A percentile compares a stretch with the other conserved stretches of the same genome.
phyloP scores from a whole-genome alignment of 53 echinoderm and acorn worm species.

The Temnopleurus reevesii region DNA sequence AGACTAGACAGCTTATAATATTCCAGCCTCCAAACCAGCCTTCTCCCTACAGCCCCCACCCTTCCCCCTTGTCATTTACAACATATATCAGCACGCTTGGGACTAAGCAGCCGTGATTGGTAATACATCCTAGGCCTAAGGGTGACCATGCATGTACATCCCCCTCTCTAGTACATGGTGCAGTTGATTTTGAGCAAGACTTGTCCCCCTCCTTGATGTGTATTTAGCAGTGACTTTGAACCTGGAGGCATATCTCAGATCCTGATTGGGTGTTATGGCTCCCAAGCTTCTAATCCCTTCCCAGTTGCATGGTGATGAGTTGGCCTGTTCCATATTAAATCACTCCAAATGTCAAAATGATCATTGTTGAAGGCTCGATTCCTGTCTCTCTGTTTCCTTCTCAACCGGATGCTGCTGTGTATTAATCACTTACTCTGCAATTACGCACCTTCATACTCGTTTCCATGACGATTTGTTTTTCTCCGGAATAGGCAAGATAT shows the following conservation, averaged over 20 bases:
- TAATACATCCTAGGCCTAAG: constrained; percentile 18
- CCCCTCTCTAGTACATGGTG: not conserved
- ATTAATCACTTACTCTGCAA: constrained; percentile 44
- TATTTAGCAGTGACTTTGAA: not conserved
- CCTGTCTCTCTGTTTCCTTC: constrained; percentile 8
- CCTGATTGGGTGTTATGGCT: constrained; percentile 53
- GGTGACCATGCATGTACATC: not conserved
- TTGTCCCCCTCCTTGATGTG: not conserved
- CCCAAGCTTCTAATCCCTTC: constrained; percentile 40
- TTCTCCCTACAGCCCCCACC: not conserved
- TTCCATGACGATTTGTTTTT: not conserved
- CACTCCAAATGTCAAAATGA: constrained; percentile 56
- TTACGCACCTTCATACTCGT: constrained; percentile 27
- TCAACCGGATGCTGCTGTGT: not conserved
- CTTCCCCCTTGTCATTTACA: constrained; percentile 11
- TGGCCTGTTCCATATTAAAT: constrained; percentile 28
- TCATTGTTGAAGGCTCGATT: constrained; percentile 48
- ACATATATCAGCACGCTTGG: constrained; percentile 27
- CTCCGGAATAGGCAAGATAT: not conserved
- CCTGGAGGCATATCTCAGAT: constrained; percentile 35
- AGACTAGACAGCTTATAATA: too few species aligned
- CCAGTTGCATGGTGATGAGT: constrained; percentile 47
- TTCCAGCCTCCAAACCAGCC: not conserved
- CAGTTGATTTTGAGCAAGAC: not conserved
- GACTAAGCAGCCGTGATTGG: constrained; percentile 27